Base-by-base conservation (phyloP, 2,113 vertebrate species). In the Clinocottus analis region DNA sequence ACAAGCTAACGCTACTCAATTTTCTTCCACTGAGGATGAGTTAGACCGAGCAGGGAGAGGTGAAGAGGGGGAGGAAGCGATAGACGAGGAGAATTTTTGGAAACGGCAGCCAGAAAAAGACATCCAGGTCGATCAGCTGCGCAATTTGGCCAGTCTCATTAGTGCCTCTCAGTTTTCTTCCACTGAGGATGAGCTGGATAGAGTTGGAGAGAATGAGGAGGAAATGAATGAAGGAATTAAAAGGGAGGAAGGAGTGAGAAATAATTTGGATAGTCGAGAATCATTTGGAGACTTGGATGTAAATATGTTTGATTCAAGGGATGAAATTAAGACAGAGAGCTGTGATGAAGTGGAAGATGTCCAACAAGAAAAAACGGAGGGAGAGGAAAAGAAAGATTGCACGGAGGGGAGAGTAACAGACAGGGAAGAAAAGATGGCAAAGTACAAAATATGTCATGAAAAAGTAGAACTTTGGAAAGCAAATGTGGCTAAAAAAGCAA, bases 21-120 rank as follows among this genome's bases (percentile, higher is more conserved):
- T 90, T 55, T 94, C 91, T 3, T 93, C 93, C 56, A 92, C 93
- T 0, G 91, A 94, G 49, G 91, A 94, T 0, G 91, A 93, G 77
- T n/a, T 92, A 9, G 93, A 93, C 76, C 65, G 59, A 67, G 77
- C n/a, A 2, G 87, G 83, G 7, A 37, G 39, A 71, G 87, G 16
- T 17, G 60, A 82, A 17, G 85, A 78, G 23, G 61, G 12, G 33
- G 86, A 82, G 27, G 85, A 84, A 16, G 74, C 0, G 12, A 47
- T 23, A 3, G 82, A 82, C 0, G 87, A 90, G 47, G 87, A 90
- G 47, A 47, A 27, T 19, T 67, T 83, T 55, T 92, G 92, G 92
- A 82, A 62, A 43, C 33, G 75, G 41, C 83, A 88, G 83, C 75
- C 70, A 1, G 59, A 81, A 16, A 80, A 75, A 68, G 71, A 78